Conservation (phyloP, 2,888 invertebrate species). For the Esperia sulphurella region DNA sequence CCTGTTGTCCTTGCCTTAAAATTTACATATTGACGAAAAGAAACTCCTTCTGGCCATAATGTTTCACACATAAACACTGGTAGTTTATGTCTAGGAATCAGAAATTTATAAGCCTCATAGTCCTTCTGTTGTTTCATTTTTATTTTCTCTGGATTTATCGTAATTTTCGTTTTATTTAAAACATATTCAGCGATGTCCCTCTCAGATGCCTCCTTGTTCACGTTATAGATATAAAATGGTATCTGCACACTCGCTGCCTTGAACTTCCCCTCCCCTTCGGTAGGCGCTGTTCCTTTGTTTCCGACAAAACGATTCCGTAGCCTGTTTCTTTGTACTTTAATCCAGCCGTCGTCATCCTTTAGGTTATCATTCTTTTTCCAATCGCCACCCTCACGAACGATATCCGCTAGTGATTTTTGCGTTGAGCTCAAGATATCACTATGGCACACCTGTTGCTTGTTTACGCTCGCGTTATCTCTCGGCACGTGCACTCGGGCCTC, state of each 20-base stretch:
- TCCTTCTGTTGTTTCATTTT: constrained; percentile 6
- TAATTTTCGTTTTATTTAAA: constrained; percentile 10
- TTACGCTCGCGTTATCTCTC: too few relatives aligned
- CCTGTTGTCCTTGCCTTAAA: not conserved
- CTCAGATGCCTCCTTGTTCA: constrained; percentile 11
- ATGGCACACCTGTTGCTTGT: too few relatives aligned
- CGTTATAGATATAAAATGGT: constrained; percentile 16
- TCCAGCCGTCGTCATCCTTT: not conserved
- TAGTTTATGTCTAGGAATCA: too few relatives aligned
- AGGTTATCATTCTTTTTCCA: too few relatives aligned
- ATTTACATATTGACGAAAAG: constrained; percentile 10
- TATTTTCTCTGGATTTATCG: constrained; percentile 9
- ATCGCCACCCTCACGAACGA: too few relatives aligned
- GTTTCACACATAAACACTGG: constrained; percentile 11
- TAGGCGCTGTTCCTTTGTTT: not conserved
- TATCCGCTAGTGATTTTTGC: too few relatives aligned
- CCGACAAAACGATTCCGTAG: constrained; percentile 1
- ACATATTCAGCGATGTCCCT: constrained; percentile 13
- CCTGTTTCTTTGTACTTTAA: not conserved
- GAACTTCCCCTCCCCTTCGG: constrained; percentile 2
- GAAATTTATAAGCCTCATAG: constrained; percentile 14
- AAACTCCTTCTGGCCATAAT: constrained; percentile 14
- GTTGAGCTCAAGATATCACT: too few relatives aligned
- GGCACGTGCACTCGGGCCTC: too few relatives aligned
- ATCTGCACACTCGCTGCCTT: constrained; percentile 14